Conservation (phyloP, 1,140 invertebrate genomes). For the Rhysida immarginata region DNA sequence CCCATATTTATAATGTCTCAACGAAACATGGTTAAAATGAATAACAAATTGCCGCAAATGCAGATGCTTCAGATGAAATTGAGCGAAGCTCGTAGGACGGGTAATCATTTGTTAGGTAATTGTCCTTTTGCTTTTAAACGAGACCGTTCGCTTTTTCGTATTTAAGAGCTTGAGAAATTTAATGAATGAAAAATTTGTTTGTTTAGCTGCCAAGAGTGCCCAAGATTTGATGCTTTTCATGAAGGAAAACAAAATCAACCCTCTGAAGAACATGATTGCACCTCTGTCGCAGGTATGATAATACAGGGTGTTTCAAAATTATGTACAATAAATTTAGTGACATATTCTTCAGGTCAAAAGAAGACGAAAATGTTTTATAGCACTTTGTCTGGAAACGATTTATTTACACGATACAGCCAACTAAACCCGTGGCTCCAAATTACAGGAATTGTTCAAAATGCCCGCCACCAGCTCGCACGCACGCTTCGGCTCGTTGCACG, state of each 20-base stretch:
- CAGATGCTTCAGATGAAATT: constrained; percentile 62
- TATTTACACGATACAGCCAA: too few species aligned
- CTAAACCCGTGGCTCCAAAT: too few species aligned
- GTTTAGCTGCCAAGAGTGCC: constrained; percentile 44
- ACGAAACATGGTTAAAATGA: constrained; percentile 56
- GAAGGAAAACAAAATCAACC: constrained; percentile 62
- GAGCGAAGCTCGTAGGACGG: constrained; percentile 58
- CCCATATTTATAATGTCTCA: constrained; percentile 66
- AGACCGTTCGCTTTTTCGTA: background rate
- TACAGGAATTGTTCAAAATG: too few species aligned
- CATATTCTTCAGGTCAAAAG: too few species aligned
- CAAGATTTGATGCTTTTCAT: constrained; percentile 62
- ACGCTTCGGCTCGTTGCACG: too few species aligned
- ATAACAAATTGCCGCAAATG: constrained; percentile 64
- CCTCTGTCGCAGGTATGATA: constrained; percentile 70
- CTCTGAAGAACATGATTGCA: constrained; percentile 61
- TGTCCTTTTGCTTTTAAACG: background rate
- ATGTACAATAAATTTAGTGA: too few species aligned
- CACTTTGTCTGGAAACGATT: too few species aligned
- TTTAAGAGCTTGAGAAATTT: constrained; percentile 2
- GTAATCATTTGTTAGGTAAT: constrained; percentile 59
- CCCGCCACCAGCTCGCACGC: too few species aligned
- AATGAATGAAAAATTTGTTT: too few species aligned
- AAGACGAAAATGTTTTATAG: too few species aligned
- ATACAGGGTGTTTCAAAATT: too few species aligned